These are phyloP conservation scores for Eupithecia vulgata DNA, from an alignment of 2,888 invertebrate genomes.

Conservation along the genomic window DNA sequence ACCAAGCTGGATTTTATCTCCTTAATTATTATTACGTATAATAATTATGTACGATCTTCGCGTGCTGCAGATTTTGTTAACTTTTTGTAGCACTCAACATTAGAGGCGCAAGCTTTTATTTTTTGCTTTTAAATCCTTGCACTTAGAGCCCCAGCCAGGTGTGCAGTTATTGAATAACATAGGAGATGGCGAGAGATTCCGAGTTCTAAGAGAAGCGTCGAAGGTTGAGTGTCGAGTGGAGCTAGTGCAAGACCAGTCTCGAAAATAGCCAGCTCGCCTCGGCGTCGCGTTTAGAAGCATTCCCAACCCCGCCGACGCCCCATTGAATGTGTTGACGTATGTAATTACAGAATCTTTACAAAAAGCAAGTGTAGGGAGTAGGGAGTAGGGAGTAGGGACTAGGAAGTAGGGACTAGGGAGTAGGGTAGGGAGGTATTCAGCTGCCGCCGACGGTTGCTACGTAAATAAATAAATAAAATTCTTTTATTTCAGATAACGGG, in stretches of 20 bases:
- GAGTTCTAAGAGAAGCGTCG: neutral
- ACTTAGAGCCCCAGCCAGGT: constrained; percentile 37
- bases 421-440: constrained; percentile 57
- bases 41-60: too few species aligned
- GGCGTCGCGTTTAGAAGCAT: too few species aligned
- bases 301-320: too few species aligned
- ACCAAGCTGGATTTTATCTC: constrained; percentile 22
- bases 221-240: constrained; percentile 21
- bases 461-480: too few species aligned
- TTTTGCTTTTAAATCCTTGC: constrained; percentile 37
- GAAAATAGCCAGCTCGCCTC: constrained; percentile 54
- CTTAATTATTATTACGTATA: too few species aligned
- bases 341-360: constrained; percentile 74
- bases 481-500: too few species aligned
- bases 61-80: constrained; percentile 24
- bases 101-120: constrained; percentile 30
- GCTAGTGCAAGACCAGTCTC: constrained; percentile 42
- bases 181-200: constrained; percentile 11
- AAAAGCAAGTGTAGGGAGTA: constrained; percentile 62
- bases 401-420: too few species aligned
- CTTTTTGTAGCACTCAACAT: constrained; percentile 31
- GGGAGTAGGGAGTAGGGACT: too few species aligned
- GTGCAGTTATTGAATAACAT: constrained; percentile 36
- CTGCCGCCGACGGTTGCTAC: constrained; percentile 25
- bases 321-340: constrained; percentile 74